Conservation (phyloP, 1,140 invertebrate species). For the Phymorhynchus buccinoides region DNA sequence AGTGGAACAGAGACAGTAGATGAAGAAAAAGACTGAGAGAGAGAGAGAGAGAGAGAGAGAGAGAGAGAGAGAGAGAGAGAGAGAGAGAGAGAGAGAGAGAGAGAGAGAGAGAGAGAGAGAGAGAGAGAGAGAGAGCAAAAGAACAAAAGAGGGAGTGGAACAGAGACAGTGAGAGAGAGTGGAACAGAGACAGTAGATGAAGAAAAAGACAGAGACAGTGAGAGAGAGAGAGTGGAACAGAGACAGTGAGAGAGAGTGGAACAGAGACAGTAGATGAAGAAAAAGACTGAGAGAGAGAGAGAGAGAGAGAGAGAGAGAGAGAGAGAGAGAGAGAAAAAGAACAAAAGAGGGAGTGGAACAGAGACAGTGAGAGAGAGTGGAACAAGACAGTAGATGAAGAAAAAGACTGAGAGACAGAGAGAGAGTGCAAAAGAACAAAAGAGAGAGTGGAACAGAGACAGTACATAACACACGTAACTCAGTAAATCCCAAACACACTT, state of each 20-base stretch:
- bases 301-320: slow-evolving; percentile 15
- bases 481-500: neutral
- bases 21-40: no score
- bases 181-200: slow-evolving; percentile 3
- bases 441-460: neutral
- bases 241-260: slow-evolving; percentile 3
- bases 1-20: no score
- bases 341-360: neutral
- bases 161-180: neutral
- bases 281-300: neutral
- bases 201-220: neutral
- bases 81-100: neutral
- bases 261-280: neutral
- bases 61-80: neutral
- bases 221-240: neutral
- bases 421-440: neutral
- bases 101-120: neutral
- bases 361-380: neutral
- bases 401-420: neutral
- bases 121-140: no score
- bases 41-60: neutral
- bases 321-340: neutral
- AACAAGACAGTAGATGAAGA: neutral
- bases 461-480: neutral
- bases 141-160: neutral